These are phyloP conservation scores for Ursus arctos DNA, from an alignment of 2,113 vertebrate genomes.

Conservation along the genomic window DNA sequence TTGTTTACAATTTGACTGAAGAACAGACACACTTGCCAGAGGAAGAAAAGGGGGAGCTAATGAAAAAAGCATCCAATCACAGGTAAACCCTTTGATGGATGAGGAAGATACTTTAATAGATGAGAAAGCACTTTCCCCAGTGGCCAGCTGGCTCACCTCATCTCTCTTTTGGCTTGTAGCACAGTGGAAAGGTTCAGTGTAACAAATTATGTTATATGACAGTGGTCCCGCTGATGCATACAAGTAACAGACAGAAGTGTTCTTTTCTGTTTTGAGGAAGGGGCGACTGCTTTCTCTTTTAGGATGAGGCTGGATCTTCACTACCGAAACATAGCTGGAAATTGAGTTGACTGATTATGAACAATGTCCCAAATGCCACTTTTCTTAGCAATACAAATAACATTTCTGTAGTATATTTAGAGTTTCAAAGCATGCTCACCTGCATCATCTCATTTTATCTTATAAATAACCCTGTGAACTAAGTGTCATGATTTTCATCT, in stretches of 20 bases:
- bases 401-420: slow-evolving; percentile 45
- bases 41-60: neutral
- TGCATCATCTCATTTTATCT: slow-evolving; percentile 38
- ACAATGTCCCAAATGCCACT: neutral
- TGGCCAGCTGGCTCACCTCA: slow-evolving; percentile 50
- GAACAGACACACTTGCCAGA: neutral
- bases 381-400: slow-evolving; percentile 49
- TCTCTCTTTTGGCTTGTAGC: slow-evolving; percentile 37
- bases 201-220: slow-evolving; percentile 13
- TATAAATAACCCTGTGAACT: slow-evolving; percentile 50
- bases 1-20: slow-evolving; percentile 29
- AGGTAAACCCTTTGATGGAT: slow-evolving; percentile 59
- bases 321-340: slow-evolving; percentile 41
- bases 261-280: slow-evolving; percentile 48
- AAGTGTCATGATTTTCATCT: slow-evolving; percentile 37
- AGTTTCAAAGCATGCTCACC: slow-evolving; percentile 46
- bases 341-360: slow-evolving; percentile 3
- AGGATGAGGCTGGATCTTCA: slow-evolving; percentile 12
- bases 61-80: slow-evolving; percentile 49
- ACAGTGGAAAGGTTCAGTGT: neutral
- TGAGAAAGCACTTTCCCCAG: slow-evolving; percentile 57
- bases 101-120: slow-evolving; percentile 13
- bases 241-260: neutral
- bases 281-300: slow-evolving; percentile 49
- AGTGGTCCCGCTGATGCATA: slow-evolving; percentile 38